Conservation (phyloP, 1,140 invertebrate genomes). For the Stegodyphus dumicola region DNA sequence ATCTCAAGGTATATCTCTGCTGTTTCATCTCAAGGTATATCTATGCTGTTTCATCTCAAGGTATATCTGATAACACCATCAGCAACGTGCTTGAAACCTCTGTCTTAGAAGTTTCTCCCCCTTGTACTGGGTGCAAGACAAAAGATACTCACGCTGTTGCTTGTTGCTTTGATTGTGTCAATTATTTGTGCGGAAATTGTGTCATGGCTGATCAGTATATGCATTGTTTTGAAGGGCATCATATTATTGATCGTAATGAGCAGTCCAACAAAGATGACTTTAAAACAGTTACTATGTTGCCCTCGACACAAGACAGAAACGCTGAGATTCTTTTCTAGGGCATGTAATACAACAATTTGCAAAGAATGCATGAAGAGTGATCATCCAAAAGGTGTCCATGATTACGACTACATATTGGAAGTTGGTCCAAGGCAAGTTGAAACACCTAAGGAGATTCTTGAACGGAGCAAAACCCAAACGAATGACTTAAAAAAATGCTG, state of each 20-base stretch:
- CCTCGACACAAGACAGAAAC: conserved; percentile 86
- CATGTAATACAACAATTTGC: conserved; percentile 89
- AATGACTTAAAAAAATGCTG: conserved; percentile 83
- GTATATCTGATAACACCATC: conserved; percentile 76
- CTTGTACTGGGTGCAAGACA: conserved; percentile 87
- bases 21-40: too few species aligned
- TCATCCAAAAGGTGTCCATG: conserved; percentile 89
- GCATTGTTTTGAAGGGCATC: conserved; percentile 98
- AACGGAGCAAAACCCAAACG: conserved; percentile 85
- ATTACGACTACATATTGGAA: conserved; percentile 86
- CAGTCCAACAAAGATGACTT: conserved; percentile 74
- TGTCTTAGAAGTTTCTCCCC: conserved; percentile 62
- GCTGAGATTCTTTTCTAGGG: conserved; percentile 91
- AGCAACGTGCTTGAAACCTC: conserved; percentile 71
- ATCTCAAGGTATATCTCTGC: too few species aligned
- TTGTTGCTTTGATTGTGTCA: conserved; percentile 91
- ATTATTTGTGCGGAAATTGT: conserved; percentile 95
- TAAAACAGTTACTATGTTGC: conserved; percentile 79
- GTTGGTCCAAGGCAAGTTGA: conserved; percentile 87
- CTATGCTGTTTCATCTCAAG: conserved; percentile 70
- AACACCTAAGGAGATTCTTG: conserved; percentile 80
- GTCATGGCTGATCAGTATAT: conserved; percentile 98
- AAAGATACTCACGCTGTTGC: conserved; percentile 87
- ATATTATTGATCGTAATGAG: conserved; percentile 87
- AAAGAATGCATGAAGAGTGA: conserved; percentile 92